A percentile compares a stretch with the other conserved stretches of the same genome.
phyloP scores from a whole-genome alignment of 2,797 vertebrate genomes.

The Megalops cyprinoides region DNA sequence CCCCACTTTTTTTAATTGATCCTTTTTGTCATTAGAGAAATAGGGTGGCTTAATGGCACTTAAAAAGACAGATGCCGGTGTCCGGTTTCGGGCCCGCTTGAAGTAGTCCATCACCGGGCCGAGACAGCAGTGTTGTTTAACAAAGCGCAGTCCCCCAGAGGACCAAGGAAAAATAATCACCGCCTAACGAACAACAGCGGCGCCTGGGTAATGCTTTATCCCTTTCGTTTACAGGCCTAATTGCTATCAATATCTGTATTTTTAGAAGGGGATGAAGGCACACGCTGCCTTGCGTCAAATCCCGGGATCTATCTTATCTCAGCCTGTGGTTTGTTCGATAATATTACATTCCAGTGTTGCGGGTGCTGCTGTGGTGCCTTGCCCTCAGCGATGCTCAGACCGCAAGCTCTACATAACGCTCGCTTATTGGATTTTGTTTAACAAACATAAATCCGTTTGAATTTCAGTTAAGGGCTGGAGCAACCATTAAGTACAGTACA shows the following conservation, averaged over 20 bases:
- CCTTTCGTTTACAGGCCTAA: slow-evolving; percentile 11
- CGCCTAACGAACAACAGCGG: slow-evolving; percentile 1
- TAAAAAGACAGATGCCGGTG: slow-evolving; percentile 29
- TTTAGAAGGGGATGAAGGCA: background rate
- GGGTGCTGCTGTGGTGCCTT: background rate
- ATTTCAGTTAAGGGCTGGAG: background rate
- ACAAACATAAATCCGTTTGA: background rate
- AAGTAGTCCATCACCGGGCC: slow-evolving; percentile 22
- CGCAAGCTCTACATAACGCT: background rate
- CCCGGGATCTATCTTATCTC: background rate
- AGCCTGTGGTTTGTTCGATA: background rate
- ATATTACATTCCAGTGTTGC: background rate
- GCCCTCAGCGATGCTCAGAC: background rate
- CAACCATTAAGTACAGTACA: background rate
- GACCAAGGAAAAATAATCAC: slow-evolving; percentile 24
- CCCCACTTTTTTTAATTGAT: slow-evolving; percentile 25
- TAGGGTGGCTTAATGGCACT: slow-evolving; percentile 32
- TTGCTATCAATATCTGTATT: slow-evolving; percentile 16
- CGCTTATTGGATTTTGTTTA: background rate
- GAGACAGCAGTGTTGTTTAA: slow-evolving; percentile 23
- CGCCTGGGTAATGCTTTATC: background rate
- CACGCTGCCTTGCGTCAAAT: background rate
- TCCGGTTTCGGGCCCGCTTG: slow-evolving; percentile 17
- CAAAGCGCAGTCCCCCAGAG: background rate
- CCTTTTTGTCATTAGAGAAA: slow-evolving; percentile 33